Conservation (phyloP, 2,797 vertebrate species). For the Schizopygopsis pylzovi region DNA sequence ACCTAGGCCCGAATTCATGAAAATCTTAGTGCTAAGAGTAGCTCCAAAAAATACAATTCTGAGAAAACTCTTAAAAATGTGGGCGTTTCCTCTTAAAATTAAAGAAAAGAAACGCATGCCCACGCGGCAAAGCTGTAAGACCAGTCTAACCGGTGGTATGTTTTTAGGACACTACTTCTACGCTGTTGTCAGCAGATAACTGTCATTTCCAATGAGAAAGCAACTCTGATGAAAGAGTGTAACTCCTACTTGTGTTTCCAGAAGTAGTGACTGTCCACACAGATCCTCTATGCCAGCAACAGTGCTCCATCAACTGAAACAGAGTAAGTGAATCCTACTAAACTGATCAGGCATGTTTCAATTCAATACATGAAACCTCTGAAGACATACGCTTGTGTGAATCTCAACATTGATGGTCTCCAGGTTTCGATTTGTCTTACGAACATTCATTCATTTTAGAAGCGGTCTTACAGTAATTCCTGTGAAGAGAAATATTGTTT, state of each 20-base stretch:
- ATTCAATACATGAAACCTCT: not conserved
- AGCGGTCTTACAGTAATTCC: constrained; percentile 95
- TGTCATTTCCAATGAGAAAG: not conserved
- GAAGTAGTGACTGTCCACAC: constrained; percentile 94
- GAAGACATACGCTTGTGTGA: constrained; percentile 86
- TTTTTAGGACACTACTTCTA: not conserved
- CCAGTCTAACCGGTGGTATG: constrained; percentile 3
- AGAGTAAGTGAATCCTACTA: constrained; percentile 6
- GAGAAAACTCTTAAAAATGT: no score
- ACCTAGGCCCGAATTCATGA: no score
- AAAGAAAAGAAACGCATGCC: not conserved
- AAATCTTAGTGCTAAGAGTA: no score
- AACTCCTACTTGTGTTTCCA: constrained; percentile 96
- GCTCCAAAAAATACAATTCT: no score
- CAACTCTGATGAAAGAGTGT: not conserved
- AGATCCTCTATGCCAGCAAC: constrained; percentile 94
- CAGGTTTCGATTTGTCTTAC: constrained; percentile 89
- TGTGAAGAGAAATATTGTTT: constrained; percentile 61
- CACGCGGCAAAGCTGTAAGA: not conserved
- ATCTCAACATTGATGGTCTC: constrained; percentile 92
- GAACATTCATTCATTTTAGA: constrained; percentile 92
- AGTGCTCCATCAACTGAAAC: constrained; percentile 91
- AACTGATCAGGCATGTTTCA: not conserved
- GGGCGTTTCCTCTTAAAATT: no score
- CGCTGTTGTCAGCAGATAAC: not conserved